Evolutionary conservation across 2,888 invertebrate species (phyloP).

Genomic region (Yponomeuta evonymella): DNA sequence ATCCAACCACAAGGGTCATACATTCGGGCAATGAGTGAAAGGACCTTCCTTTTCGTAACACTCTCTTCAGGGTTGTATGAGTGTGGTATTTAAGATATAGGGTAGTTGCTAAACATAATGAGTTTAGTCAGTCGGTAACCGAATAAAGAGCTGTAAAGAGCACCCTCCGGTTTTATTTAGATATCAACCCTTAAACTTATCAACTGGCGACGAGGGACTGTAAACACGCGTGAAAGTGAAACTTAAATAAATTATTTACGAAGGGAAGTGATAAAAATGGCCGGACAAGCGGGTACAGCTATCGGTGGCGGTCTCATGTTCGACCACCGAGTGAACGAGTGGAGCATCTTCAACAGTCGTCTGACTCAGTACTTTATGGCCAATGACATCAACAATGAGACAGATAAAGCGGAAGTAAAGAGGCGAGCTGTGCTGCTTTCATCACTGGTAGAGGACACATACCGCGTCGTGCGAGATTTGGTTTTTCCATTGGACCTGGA

Average conservation of each 20-base stretch:
- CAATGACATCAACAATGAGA: constrained; percentile 23
- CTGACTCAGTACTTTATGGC: constrained; percentile 17
- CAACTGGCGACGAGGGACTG: too few relatives aligned
- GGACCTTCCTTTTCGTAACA: too few relatives aligned
- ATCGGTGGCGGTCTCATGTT: constrained; percentile 19
- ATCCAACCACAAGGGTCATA: too few relatives aligned
- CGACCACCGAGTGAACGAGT: constrained; percentile 14
- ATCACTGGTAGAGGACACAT: constrained; percentile 25
- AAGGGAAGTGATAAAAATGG: background rate
- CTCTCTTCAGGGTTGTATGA: too few relatives aligned
- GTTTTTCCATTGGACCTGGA: constrained; percentile 19
- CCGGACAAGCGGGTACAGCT: constrained; percentile 1
- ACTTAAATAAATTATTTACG: background rate
- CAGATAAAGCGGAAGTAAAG: constrained; percentile 23
- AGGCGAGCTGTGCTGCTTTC: constrained; percentile 24
- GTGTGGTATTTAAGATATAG: too few relatives aligned
- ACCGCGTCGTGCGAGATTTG: constrained; percentile 24
- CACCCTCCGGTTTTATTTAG: too few relatives aligned
- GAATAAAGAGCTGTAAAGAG: too few relatives aligned
- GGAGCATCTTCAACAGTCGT: constrained; percentile 17
- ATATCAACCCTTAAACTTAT: too few relatives aligned
- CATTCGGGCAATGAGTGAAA: too few relatives aligned
- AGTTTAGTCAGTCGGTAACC: too few relatives aligned
- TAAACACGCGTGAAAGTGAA: too few relatives aligned
- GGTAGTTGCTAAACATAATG: too few relatives aligned